Evolutionary conservation across 2,113 vertebrate genomes (phyloP), one percentile per base, ranked within the genome.

Genomic region (Cinclus mexicanus): DNA sequence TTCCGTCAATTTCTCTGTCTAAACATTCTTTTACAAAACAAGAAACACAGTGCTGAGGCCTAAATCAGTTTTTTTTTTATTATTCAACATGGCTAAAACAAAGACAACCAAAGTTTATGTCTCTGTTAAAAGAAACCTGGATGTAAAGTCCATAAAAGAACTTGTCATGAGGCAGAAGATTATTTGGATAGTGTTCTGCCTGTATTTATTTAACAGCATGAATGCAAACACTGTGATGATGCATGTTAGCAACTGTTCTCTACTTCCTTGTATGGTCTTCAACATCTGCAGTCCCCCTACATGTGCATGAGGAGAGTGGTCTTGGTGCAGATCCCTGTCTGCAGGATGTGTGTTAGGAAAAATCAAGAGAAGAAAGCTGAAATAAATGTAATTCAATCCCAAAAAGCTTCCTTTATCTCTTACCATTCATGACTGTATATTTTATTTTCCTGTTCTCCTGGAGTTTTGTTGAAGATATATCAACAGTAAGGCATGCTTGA

Each of bases 81-180:
- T 61, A 39, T 23, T 11, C 29, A 57, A 1, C 11, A 4, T 12
- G 7, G 37, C 18, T 69, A 77, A 31, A 91, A 39, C 10, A 52
- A 46, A 87, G 33, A 23, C 25, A 46, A 49, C 13, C 15, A 44
- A 65, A 88, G 46, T 33, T 46, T 49, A 35, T 28, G 4, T 31
- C n/a, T 76, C 23, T 67, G 5, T 59, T 68, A 29, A 67, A 71
- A 83, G 50, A 93, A 90, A 76, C 12, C 5, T 49, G 22, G 6
- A 41, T n/a, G 11, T 60, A 44, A 59, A 84, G 41, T 65, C 49
- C 87, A 31, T 61, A 57, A 70, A 49, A 57, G 11, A 59, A 47
- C 4, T 75, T 57, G 29, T 3, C 19, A 31, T 0, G 0, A 65
- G 41, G 8, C 33, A 50, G 42, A 42, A 70, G 57, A 53, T 22